Percentiles rank a stretch among this genome's conserved stretches.
These are phyloP conservation scores for Lasioglossum malachurum DNA, from an alignment of 2,888 invertebrate species.

Conservation along the genomic window DNA sequence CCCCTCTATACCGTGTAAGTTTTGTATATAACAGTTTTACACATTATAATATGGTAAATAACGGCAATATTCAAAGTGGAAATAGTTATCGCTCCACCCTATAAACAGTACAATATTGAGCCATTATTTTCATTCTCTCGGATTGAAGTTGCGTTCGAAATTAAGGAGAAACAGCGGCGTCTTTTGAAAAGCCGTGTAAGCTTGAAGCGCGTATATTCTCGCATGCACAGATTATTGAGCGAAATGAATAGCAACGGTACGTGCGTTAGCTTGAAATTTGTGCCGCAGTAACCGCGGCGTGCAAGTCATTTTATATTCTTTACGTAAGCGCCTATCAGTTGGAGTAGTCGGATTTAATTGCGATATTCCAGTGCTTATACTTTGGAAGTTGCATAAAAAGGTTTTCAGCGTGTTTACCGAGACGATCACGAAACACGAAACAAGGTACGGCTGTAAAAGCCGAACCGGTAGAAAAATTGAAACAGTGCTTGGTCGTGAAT, in stretches of 20 bases:
- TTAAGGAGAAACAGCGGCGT: background rate
- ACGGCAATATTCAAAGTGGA: no score
- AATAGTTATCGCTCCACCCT: no score
- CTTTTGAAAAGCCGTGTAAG: background rate
- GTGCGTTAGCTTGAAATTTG: slow-evolving; percentile 31
- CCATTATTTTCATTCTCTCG: background rate
- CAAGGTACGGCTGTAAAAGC: no score
- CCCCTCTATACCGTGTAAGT: no score
- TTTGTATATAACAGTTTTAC: no score
- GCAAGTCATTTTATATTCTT: slow-evolving; percentile 48
- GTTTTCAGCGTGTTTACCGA: background rate
- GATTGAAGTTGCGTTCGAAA: no score
- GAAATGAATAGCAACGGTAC: slow-evolving; percentile 35
- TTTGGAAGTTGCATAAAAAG: slow-evolving; percentile 23
- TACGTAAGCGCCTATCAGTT: slow-evolving; percentile 39
- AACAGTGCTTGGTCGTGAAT: background rate
- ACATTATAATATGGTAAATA: no score
- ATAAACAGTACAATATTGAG: no score
- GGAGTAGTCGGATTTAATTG: slow-evolving; percentile 45
- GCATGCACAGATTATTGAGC: slow-evolving; percentile 31
- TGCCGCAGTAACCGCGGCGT: slow-evolving; percentile 42
- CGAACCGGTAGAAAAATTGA: background rate
- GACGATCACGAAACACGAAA: background rate
- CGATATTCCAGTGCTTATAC: slow-evolving; percentile 15
- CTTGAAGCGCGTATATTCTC: slow-evolving; percentile 1